Evolutionary conservation across 2,888 invertebrate species (phyloP), one percentile per base, ranked within the genome.

Genomic region (Idaea biselata): DNA sequence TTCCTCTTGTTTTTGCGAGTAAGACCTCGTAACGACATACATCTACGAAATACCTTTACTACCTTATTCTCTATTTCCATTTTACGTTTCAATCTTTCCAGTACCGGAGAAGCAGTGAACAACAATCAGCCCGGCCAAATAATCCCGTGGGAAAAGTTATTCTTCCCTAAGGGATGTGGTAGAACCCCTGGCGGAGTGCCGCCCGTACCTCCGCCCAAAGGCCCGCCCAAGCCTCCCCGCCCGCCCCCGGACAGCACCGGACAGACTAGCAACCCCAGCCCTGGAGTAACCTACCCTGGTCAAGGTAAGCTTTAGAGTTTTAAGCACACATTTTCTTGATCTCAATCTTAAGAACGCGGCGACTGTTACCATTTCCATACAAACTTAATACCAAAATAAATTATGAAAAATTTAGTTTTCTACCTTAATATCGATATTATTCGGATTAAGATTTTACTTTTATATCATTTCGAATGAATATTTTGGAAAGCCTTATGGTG

Each of bases 101-200:
- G 86, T 57, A 71, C 79, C 16, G 74, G 74, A 53, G 79, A 77
- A 64, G 75, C 80, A 68, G 78, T 82, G n/a, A 72, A 68, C 18
- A 77, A 80, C 58, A 75, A 73, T 58, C 78, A 79, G 55, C 83
- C 81, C 55, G 95, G 95, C 59, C 89, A 93, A 56, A 79, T 93
- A 18, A 93, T 95, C 7, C 93, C 94, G 33, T 96, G 96, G 96
- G 84, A 93, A 58, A 93, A 96, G 70, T 84, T 96, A 16, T 94
- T 94, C 79, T 96, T 96, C 85, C 96, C 96, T 6, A 93, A 94
- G 73, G 95, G 95, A 59, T 96, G 96, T 79, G 95, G 95, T 44
- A 94, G 93, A 61, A 93, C 91, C 1, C 91, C 91, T 0, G 91
- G 91, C 1, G 93, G 92, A 2, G 70, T 88, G 0, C 89, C 90